phyloP scores from a whole-genome alignment of 2,888 invertebrate genomes.

The Lithosia quadra region DNA sequence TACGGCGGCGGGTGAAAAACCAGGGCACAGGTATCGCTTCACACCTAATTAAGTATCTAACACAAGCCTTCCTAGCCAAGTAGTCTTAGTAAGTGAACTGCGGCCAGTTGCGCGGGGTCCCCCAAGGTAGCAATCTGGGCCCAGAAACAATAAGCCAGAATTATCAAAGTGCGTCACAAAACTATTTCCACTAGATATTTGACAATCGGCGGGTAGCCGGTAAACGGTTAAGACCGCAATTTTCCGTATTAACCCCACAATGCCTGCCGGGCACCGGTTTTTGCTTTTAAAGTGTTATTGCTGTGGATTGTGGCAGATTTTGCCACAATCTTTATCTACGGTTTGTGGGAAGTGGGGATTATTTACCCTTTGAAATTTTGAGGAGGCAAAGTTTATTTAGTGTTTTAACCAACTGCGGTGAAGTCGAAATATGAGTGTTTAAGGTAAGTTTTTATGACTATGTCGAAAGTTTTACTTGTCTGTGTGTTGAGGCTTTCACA shows the following conservation, averaged over 20 bases:
- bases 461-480: too few relatives aligned
- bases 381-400: neutral
- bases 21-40: neutral
- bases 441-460: too few relatives aligned
- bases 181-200: constrained; percentile 23
- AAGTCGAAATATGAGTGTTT: neutral
- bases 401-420: neutral
- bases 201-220: constrained; percentile 21
- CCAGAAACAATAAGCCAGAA: constrained; percentile 18
- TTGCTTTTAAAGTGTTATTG: constrained; percentile 29
- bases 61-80: constrained; percentile 7
- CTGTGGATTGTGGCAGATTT: constrained; percentile 18
- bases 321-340: constrained; percentile 12
- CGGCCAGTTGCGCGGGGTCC: constrained; percentile 12
- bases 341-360: neutral
- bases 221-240: constrained; percentile 32
- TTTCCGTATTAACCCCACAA: constrained; percentile 38
- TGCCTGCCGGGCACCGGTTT: constrained; percentile 32
- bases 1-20: too few relatives aligned
- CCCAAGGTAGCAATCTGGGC: constrained; percentile 9
- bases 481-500: too few relatives aligned
- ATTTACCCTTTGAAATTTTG: neutral
- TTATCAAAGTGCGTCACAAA: constrained; percentile 24
- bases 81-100: constrained; percentile 19
- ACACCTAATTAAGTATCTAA: neutral